Base-by-base conservation (phyloP, 2,797 vertebrate genomes). In the Cirrhinus molitorella region DNA sequence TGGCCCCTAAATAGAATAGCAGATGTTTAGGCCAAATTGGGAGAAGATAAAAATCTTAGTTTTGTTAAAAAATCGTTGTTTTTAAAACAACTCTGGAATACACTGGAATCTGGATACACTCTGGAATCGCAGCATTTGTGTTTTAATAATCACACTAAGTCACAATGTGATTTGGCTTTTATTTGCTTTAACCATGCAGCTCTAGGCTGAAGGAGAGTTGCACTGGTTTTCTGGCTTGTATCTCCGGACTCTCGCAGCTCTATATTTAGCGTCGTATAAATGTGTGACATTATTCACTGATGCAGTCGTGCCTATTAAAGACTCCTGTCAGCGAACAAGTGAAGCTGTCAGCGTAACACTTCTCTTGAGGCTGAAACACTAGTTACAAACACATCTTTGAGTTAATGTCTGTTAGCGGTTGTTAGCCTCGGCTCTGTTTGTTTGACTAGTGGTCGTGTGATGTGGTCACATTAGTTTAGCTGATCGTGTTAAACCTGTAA, bases 361-460 rank as follows among this genome's bases (percentile, higher is more conserved):
- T 10, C 40, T 53, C n/a, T 25, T n/a, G 55, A 25, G n/a, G n/a
- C 65, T 34, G 19, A 49, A 49, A 78, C 82, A 83, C 70, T 34
- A 40, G 7, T 40, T 40, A 13, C 17, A 2, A 53, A 53, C 49
- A 53, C 6, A 4, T 57, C 11, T 57, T 23, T 66, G 37, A 80
- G n/a, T 16, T 45, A 34, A 84, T 49, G 65, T 84, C 76, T 79
- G 57, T 43, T 4, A 55, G 51, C 51, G 19, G 51, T 9, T n/a
- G 53, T 10, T n/a, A 23, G n/a, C 4, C 4, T 23, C n/a, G 11
- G n/a, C 55, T 57, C 11, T 5, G n/a, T 57, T 57, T 57, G 55
- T 23, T 21, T 77, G 63, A 75, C 83, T 49, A 8, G 49, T 8
- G 61, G 2, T 34, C 21, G 34, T 28, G 49, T 73, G 78, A 55